Evolutionary conservation across 2,797 vertebrate genomes (phyloP).

Genomic region (Oophaga sylvatica): DNA sequence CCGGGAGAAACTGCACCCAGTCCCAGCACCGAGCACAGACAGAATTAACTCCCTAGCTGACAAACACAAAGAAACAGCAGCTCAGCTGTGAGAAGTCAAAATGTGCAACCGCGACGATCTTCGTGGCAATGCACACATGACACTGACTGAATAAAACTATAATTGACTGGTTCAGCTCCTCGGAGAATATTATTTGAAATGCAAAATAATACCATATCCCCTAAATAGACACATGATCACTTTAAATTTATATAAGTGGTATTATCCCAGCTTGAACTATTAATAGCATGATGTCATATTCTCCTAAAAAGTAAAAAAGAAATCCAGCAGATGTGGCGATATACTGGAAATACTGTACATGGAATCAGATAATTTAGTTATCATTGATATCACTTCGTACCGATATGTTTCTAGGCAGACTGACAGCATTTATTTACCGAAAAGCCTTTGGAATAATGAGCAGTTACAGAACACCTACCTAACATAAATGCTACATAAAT

Average conservation of each 20-base stretch:
- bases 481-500: background rate
- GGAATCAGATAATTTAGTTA: constrained; percentile 25
- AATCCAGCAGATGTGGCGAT: constrained; percentile 5
- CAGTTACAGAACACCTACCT: background rate
- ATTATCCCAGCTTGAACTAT: background rate
- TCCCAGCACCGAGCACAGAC: no score
- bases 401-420: background rate
- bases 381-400: constrained; percentile 14
- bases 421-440: background rate
- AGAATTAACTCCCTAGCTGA: no score
- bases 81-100: no score
- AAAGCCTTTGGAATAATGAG: background rate
- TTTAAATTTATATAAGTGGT: background rate
- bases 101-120: no score
- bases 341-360: constrained; percentile 17
- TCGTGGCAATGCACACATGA: no score
- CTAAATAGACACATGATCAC: background rate
- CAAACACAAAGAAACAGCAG: no score
- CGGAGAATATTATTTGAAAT: background rate
- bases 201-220: background rate
- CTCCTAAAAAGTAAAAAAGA: background rate
- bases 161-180: background rate
- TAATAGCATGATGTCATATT: constrained; percentile 1
- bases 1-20: no score
- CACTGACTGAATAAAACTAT: background rate